A percentile compares a stretch with the other conserved stretches of the same genome.
Conservation (phyloP, 2,888 invertebrate genomes). For the Limulus polyphemus region DNA sequence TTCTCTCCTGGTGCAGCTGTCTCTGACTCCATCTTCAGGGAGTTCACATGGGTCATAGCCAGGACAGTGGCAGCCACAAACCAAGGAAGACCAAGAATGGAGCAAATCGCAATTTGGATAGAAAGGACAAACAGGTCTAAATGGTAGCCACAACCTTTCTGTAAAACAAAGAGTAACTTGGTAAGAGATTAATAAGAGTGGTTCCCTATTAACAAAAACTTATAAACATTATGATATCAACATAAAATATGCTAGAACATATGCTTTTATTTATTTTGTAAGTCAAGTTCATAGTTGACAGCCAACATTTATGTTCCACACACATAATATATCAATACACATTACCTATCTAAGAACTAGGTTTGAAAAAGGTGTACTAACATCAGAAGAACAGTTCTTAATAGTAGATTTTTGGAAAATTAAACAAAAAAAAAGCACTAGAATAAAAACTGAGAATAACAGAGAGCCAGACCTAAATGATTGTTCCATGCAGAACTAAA, state of each 20-base stretch:
- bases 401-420: too few species aligned
- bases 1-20: constrained; percentile 95
- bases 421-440: too few species aligned
- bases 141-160: constrained; percentile 93
- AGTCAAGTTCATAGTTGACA: neutral
- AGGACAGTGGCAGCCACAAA: constrained; percentile 95
- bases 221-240: too few species aligned
- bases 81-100: constrained; percentile 87
- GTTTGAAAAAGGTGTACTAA: too few species aligned
- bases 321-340: too few species aligned
- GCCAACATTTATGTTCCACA: too few species aligned
- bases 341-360: too few species aligned
- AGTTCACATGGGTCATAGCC: constrained; percentile 94
- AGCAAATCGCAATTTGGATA: constrained; percentile 74
- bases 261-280: neutral
- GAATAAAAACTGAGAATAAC: too few species aligned
- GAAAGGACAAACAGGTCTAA: constrained; percentile 81
- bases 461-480: too few species aligned
- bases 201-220: too few species aligned
- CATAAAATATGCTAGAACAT: neutral
- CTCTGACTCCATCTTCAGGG: constrained; percentile 85
- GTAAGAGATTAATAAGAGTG: neutral
- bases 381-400: too few species aligned
- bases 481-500: too few species aligned
- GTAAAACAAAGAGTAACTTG: constrained; percentile 29